Conservation (phyloP, 2,797 vertebrate species). For the Acanthurus tractus region DNA sequence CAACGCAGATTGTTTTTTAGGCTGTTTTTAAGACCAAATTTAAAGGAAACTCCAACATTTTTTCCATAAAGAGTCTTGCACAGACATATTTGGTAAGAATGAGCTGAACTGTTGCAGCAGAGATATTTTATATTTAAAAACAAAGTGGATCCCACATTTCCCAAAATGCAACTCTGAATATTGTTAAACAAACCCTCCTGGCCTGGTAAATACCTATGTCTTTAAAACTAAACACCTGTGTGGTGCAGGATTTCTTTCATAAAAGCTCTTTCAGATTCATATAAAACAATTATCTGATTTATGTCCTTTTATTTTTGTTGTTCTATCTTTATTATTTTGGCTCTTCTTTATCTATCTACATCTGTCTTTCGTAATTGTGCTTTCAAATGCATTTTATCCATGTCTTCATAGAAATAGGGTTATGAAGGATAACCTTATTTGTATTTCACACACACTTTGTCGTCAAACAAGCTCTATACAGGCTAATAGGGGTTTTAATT, state of each 20-base stretch:
- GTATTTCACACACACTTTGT: neutral
- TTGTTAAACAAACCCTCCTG: neutral
- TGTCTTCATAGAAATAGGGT: too few relatives aligned
- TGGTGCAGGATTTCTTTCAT: too few relatives aligned
- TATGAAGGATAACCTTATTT: neutral
- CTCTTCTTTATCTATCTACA: too few relatives aligned
- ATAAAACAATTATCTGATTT: neutral
- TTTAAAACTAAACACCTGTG: neutral
- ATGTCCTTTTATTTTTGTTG: neutral
- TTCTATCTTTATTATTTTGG: neutral
- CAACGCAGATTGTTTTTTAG: too few relatives aligned
- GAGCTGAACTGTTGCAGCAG: too few relatives aligned
- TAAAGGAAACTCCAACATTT: too few relatives aligned
- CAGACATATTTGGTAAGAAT: too few relatives aligned
- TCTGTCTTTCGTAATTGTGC: neutral
- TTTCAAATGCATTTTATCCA: neutral
- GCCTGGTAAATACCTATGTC: neutral
- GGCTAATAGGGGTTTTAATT: constrained; percentile 21
- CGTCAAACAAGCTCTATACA: neutral
- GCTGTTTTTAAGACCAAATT: too few relatives aligned
- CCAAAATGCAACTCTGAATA: neutral
- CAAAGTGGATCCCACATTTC: neutral
- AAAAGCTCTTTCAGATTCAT: too few relatives aligned
- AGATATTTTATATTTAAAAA: neutral
- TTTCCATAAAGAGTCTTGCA: too few relatives aligned